A percentile compares a stretch with the other conserved stretches of the same genome.
phyloP scores from a whole-genome alignment of 2,797 vertebrate species.

The Cryptoblepharus egeriae region DNA sequence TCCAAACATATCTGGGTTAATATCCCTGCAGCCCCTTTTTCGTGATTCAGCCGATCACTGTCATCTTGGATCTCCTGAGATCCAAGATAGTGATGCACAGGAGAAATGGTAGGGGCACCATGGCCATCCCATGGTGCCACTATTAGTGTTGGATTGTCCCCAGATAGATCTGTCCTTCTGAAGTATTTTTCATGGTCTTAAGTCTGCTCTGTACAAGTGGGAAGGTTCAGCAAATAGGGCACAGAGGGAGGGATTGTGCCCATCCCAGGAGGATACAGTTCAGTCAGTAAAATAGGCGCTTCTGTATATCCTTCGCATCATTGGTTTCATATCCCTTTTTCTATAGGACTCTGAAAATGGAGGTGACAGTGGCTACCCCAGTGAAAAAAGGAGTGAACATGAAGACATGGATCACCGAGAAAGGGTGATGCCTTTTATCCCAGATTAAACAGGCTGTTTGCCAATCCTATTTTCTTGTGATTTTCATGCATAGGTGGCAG shows the following conservation, averaged over 20 bases:
- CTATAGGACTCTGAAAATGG: slow-evolving; percentile 89
- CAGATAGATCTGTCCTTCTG: too few relatives aligned
- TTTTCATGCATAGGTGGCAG: slow-evolving; percentile 1
- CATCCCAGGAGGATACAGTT: not conserved
- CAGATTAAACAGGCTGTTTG: not conserved
- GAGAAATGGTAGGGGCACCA: too few relatives aligned
- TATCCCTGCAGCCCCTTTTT: too few relatives aligned
- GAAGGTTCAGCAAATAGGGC: not conserved
- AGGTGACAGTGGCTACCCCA: slow-evolving; percentile 95
- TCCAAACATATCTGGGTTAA: too few relatives aligned
- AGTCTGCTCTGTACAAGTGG: not conserved
- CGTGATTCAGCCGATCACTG: too few relatives aligned
- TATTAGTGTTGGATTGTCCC: too few relatives aligned
- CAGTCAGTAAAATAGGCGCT: not conserved
- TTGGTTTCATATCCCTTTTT: slow-evolving; percentile 13
- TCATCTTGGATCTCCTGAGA: too few relatives aligned
- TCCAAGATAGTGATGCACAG: too few relatives aligned
- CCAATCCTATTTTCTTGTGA: not conserved
- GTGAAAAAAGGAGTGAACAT: slow-evolving; percentile 91
- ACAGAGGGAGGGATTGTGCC: not conserved
- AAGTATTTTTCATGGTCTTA: too few relatives aligned
- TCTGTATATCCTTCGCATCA: not conserved
- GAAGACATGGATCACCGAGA: slow-evolving; percentile 87
- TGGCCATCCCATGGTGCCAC: too few relatives aligned
- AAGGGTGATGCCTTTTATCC: slow-evolving; percentile 74